Evolutionary conservation across 1,140 invertebrate genomes (phyloP), one percentile per base, ranked within the genome.

Genomic region (Drosophila eugracilis): DNA sequence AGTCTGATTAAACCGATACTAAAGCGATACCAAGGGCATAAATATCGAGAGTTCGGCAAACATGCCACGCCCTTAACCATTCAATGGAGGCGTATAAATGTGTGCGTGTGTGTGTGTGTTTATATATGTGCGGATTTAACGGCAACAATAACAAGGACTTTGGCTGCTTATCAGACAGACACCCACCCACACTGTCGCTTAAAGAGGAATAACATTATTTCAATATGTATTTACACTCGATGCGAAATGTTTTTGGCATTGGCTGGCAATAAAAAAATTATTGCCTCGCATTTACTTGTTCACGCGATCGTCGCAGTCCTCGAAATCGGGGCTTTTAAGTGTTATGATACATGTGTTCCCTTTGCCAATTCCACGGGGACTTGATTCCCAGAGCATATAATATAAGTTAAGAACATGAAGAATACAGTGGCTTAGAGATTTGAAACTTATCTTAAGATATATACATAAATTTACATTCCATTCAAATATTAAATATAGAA

Each of bases 181-280:
- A 65, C 57, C 39, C 36, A 17, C 36, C 10, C 12, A 37, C 32
- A 57, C 53, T 22, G 19, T 10, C 19, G 34, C 30, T 53, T 10
- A 7, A 32, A 53, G 34, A 49, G 44, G 71, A 50, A 67, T 30
- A 67, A 73, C 73, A 76, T 73, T 66, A 80, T 70, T 80, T 81
- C 67, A 86, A 86, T 86, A 85, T 78, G 75, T 69, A 76, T 55
- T 62, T 69, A 86, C 62, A 85, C 73, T 77, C 81, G 62, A 69
- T 65, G 77, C 57, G 62, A 85, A 85, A 85, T 80, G 77, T 69
- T 73, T 76, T 83, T 41, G 50, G 60, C 60, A 78, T 78, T 73
- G 50, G 49, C 52, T 71, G 67, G 73, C 77, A 49, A 81, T 85
- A 86, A 85, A 85, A 85, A 86, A 85, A 85, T 74, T 73, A 86